phyloP scores from a whole-genome alignment of 2,113 vertebrate species.

The Caracal caracal region DNA sequence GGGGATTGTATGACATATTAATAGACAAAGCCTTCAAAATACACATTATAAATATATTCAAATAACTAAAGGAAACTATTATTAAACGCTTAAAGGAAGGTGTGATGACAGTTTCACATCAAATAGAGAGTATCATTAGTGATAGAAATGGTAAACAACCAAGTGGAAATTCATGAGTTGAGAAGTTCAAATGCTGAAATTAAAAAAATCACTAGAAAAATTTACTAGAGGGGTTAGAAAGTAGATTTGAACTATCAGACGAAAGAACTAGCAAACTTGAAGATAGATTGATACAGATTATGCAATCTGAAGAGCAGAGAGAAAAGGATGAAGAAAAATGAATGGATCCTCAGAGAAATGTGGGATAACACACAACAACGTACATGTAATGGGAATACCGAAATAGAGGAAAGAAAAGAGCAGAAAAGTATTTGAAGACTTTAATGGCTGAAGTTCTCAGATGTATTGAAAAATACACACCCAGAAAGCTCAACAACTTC shows the following conservation, averaged over 20 bases:
- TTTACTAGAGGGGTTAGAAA: not conserved
- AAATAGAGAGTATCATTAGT: not conserved
- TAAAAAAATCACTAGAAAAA: not conserved
- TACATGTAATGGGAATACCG: not conserved
- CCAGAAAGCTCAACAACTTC: not conserved
- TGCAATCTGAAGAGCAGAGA: not conserved
- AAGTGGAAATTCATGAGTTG: not conserved
- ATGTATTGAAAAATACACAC: not conserved
- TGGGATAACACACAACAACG: not conserved
- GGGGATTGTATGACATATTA: not conserved
- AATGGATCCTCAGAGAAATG: not conserved
- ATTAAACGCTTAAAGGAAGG: not conserved
- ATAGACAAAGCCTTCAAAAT: not conserved
- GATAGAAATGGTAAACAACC: not conserved
- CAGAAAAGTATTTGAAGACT: not conserved
- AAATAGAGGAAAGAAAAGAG: not conserved
- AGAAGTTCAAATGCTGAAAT: slow-evolving; percentile 20
- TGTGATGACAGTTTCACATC: not conserved
- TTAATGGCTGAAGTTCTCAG: not conserved
- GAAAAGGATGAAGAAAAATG: not conserved
- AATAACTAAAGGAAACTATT: slow-evolving; percentile 4
- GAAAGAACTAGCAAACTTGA: not conserved
- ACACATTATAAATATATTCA: not conserved
- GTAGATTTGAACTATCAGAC: not conserved
- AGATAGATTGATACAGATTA: not conserved